Evolutionary conservation across 2,113 vertebrate species (phyloP).

Genomic region (Galbula dea): DNA sequence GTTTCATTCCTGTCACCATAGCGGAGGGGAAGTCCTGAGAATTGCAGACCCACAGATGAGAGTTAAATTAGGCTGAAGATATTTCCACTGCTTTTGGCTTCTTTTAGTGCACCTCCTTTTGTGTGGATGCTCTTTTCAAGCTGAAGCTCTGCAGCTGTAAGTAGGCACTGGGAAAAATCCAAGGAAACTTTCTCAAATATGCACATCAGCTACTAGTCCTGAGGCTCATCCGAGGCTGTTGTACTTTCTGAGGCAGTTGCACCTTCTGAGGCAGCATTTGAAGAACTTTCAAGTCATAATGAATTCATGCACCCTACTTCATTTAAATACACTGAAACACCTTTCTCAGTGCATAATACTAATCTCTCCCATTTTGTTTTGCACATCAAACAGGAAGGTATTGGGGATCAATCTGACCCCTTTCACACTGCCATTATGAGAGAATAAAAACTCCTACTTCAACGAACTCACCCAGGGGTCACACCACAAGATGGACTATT

Average conservation of each 20-base stretch:
- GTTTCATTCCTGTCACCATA: not conserved
- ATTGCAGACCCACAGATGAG: not conserved
- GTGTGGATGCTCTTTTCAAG: not conserved
- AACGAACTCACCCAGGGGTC: not conserved
- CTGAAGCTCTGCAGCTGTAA: not conserved
- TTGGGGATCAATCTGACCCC: not conserved
- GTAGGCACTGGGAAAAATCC: not conserved
- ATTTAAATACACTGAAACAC: not conserved
- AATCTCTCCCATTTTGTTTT: not conserved
- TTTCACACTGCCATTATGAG: not conserved
- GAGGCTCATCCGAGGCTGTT: not conserved
- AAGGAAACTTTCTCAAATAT: not conserved
- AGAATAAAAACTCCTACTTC: not conserved
- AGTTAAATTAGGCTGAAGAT: not conserved
- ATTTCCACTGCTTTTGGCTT: slow-evolving; percentile 7
- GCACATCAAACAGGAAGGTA: not conserved
- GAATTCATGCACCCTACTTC: not conserved
- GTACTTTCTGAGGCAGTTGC: not conserved
- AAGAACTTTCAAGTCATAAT: not conserved
- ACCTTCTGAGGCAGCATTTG: not conserved
- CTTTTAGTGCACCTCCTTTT: not conserved
- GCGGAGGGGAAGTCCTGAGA: not conserved
- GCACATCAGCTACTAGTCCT: not conserved
- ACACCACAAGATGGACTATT: not conserved
- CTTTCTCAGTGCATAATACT: not conserved